A percentile compares a stretch with the other conserved stretches of the same genome.
These are phyloP conservation scores for Diachasmimorpha longicaudata DNA, from an alignment of 1,140 invertebrate species.

Conservation along the genomic window DNA sequence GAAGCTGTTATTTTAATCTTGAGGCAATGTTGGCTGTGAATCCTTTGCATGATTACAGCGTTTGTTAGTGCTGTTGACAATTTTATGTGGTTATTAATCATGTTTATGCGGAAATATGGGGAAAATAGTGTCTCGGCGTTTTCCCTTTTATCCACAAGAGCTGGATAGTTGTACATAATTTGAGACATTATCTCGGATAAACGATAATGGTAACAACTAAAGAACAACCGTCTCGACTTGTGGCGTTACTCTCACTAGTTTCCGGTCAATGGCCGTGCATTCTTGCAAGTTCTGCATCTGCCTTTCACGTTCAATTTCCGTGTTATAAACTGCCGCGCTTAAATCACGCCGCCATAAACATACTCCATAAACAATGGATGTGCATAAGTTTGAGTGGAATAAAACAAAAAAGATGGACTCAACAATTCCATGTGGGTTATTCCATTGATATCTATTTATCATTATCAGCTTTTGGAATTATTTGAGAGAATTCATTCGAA, in stretches of 20 bases:
- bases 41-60: too few species aligned
- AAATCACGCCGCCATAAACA: neutral
- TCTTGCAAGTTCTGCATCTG: neutral
- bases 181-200: neutral
- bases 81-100: too few species aligned
- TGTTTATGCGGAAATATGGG: too few species aligned
- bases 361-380: neutral
- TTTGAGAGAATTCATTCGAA: too few species aligned
- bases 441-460: too few species aligned
- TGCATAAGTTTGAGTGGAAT: neutral
- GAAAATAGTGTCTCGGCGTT: too few species aligned
- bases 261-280: constrained; percentile 17
- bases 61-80: too few species aligned
- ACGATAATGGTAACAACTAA: neutral
- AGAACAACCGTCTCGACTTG: neutral
- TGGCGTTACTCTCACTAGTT: constrained; percentile 14
- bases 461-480: too few species aligned
- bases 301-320: constrained; percentile 19
- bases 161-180: neutral
- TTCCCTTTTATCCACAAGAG: too few species aligned
- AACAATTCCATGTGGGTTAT: too few species aligned
- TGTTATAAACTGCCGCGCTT: neutral
- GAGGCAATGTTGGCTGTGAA: neutral
- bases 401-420: too few species aligned
- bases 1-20: too few species aligned